A percentile compares a stretch with the other conserved stretches of the same genome.
Evolutionary conservation across 2,797 vertebrate genomes (phyloP).

Genomic region (Masticophis lateralis): DNA sequence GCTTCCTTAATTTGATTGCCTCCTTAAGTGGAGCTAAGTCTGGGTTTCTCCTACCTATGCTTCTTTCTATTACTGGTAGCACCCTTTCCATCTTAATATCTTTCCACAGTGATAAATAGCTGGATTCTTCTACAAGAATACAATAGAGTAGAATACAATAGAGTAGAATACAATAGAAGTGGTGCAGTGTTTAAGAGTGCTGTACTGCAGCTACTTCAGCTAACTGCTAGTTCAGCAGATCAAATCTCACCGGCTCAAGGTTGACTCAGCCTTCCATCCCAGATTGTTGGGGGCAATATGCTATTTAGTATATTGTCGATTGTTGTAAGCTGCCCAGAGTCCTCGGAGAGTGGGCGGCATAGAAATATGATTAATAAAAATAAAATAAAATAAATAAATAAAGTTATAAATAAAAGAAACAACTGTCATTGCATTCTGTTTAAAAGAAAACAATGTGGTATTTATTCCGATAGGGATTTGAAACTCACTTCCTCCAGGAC

Average conservation of each 20-base stretch:
- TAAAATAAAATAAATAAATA: neutral
- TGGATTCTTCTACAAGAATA: fast-evolving
- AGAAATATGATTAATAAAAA: no score
- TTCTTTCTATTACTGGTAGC: neutral
- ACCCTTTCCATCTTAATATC: neutral
- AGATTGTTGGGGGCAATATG: no score
- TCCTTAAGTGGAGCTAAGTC: neutral
- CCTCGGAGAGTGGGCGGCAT: no score
- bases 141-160: no score
- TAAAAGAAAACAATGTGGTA: fast-evolving
- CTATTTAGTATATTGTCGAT: no score
- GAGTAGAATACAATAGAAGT: no score
- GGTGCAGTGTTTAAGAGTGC: no score
- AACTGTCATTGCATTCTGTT: neutral
- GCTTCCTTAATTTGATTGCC: neutral
- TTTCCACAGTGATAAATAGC: neutral
- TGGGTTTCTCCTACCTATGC: neutral
- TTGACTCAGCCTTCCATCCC: no score
- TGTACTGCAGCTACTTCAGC: no score
- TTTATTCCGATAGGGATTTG: neutral
- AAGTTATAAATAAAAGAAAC: neutral
- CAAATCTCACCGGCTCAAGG: no score
- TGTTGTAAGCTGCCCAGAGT: no score
- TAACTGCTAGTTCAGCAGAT: no score
- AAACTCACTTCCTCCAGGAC: neutral